Conservation (phyloP, 2,888 invertebrate species). For the Meta bourneti region DNA sequence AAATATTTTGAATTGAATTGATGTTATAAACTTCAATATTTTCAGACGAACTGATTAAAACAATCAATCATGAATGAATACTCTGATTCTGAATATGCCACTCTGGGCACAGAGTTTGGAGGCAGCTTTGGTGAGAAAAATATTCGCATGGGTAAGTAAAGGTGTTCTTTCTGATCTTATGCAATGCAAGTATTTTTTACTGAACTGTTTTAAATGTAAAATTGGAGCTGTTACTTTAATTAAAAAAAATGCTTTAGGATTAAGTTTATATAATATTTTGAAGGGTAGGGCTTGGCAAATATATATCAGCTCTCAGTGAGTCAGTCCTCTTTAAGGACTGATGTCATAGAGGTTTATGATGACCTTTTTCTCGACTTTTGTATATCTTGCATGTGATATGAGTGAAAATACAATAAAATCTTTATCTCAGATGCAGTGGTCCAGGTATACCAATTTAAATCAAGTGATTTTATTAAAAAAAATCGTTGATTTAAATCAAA, state of each 20-base stretch:
- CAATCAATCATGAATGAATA: slow-evolving; percentile 29
- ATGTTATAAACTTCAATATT: background rate
- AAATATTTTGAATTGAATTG: too few species aligned
- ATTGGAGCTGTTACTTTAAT: background rate
- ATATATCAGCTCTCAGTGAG: too few species aligned
- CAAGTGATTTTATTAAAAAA: too few species aligned
- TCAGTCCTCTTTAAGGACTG: too few species aligned
- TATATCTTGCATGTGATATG: too few species aligned
- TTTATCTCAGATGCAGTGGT: too few species aligned
- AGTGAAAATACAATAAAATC: too few species aligned
- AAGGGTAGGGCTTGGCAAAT: too few species aligned
- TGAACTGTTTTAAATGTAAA: background rate
- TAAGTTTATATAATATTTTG: background rate
- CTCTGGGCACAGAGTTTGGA: slow-evolving; percentile 69
- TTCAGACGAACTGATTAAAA: background rate
- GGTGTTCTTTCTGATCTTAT: background rate
- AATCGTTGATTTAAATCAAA: too few species aligned
- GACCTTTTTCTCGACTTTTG: too few species aligned
- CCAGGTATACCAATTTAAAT: too few species aligned
- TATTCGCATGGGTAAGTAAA: slow-evolving; percentile 83
- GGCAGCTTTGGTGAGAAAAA: slow-evolving; percentile 85
- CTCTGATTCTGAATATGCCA: slow-evolving; percentile 61
- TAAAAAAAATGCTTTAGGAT: background rate
- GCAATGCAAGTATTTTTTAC: background rate
- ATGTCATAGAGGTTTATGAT: too few species aligned